phyloP scores from a whole-genome alignment of 2,113 vertebrate species.

The Actinemys pallida region DNA sequence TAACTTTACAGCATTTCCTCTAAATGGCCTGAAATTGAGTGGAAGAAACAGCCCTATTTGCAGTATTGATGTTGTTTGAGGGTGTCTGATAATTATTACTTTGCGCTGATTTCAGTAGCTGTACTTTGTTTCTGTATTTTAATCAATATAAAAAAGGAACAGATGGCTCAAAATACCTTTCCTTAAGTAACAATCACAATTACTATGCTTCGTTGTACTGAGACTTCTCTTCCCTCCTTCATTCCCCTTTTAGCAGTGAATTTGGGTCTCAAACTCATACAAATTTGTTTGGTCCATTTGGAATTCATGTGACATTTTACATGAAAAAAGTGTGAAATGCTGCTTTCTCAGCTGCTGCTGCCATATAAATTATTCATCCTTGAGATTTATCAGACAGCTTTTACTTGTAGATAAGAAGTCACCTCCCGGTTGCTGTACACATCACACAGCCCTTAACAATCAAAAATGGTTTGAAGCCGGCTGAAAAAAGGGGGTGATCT shows the following conservation, averaged over 20 bases:
- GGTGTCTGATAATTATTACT: constrained; percentile 48
- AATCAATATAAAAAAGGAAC: constrained; percentile 59
- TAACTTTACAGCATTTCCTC: constrained; percentile 48
- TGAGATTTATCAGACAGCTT: constrained; percentile 76
- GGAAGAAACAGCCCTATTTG: constrained; percentile 33
- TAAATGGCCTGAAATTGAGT: constrained; percentile 61
- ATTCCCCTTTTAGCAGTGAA: constrained; percentile 38
- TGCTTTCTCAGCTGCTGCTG: constrained; percentile 67
- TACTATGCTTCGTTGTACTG: neutral
- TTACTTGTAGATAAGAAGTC: constrained; percentile 79
- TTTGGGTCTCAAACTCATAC: constrained; percentile 54
- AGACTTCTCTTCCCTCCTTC: constrained; percentile 3
- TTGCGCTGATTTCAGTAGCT: constrained; percentile 54
- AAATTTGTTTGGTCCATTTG: constrained; percentile 72
- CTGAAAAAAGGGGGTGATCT: constrained; percentile 17
- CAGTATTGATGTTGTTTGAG: constrained; percentile 23
- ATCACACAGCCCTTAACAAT: constrained; percentile 70
- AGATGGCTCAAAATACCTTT: constrained; percentile 43
- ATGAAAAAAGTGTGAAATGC: constrained; percentile 77
- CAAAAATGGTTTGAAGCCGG: constrained; percentile 56
- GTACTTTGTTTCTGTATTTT: constrained; percentile 73
- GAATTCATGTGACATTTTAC: constrained; percentile 80
- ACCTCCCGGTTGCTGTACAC: constrained; percentile 63
- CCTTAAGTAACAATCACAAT: constrained; percentile 34
- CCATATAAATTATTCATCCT: constrained; percentile 82